A percentile compares a stretch with the other conserved stretches of the same genome.
Conservation (phyloP, 2,113 vertebrate species). For the Varanus salvator region DNA sequence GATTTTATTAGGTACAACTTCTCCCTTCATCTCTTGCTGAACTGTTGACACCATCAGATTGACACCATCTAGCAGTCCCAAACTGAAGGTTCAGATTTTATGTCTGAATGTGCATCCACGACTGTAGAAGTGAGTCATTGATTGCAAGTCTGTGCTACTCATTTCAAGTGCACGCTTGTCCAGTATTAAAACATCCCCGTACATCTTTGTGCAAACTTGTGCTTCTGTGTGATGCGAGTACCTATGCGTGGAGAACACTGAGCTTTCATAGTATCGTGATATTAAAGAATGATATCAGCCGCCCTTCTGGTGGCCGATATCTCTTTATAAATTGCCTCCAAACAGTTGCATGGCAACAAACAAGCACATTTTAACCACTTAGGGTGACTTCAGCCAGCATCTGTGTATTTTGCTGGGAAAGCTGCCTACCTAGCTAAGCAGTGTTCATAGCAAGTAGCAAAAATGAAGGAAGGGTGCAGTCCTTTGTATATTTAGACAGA, state of each 20-base stretch:
- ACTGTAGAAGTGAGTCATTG: background rate
- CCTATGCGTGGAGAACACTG: fast-evolving
- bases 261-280: background rate
- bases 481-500: no score
- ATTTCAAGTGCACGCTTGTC: background rate
- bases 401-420: constrained; percentile 57
- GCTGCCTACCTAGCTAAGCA: constrained; percentile 4
- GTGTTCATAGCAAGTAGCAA: constrained; percentile 45
- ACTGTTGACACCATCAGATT: background rate
- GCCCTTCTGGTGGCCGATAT: constrained; percentile 14
- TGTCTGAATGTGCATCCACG: background rate
- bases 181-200: background rate
- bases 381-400: constrained; percentile 56
- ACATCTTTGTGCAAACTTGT: background rate
- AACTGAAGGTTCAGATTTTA: background rate
- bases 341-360: constrained; percentile 68
- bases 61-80: background rate
- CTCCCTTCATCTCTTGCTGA: background rate
- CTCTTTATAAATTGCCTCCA: constrained; percentile 64
- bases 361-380: constrained; percentile 46
- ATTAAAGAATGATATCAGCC: background rate
- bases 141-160: background rate
- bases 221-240: fast-evolving
- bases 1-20: background rate
- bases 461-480: background rate